Evolutionary conservation across 1,140 invertebrate species (phyloP).

Genomic region (Melipona quadrifasciata): DNA sequence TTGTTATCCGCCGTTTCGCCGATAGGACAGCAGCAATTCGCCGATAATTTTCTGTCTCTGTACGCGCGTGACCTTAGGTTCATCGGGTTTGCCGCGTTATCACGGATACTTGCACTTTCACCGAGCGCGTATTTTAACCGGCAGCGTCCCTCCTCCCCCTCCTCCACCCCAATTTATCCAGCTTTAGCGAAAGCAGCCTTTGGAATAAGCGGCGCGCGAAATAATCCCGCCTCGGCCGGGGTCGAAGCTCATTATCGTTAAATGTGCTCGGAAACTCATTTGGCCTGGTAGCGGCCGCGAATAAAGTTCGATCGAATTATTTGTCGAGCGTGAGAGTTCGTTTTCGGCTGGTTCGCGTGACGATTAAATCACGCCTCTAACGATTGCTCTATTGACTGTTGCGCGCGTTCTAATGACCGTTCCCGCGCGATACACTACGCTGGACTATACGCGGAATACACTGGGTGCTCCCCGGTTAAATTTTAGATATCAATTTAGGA

Average conservation of each 20-base stretch:
- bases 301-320: conserved; percentile 40
- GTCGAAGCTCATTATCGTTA: conserved; percentile 43
- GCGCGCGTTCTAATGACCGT: background rate
- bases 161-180: conserved; percentile 16
- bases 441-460: no score
- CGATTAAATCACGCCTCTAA: conserved; percentile 11
- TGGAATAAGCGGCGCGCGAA: conserved; percentile 37
- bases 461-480: no score
- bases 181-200: conserved; percentile 35
- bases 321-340: conserved; percentile 1
- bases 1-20: background rate
- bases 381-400: conserved; percentile 29
- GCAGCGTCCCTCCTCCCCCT: background rate
- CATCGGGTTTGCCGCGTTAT: conserved; percentile 26
- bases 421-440: background rate
- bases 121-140: conserved; percentile 19
- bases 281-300: background rate
- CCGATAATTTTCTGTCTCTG: conserved; percentile 17
- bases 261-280: conserved; percentile 29
- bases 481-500: no score
- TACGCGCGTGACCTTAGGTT: conserved; percentile 36
- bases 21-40: background rate
- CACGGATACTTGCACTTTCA: conserved; percentile 31
- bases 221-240: conserved; percentile 19
- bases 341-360: background rate